Evolutionary conservation across 2,888 invertebrate species (phyloP).

Genomic region (Tuberolachnus salignus): DNA sequence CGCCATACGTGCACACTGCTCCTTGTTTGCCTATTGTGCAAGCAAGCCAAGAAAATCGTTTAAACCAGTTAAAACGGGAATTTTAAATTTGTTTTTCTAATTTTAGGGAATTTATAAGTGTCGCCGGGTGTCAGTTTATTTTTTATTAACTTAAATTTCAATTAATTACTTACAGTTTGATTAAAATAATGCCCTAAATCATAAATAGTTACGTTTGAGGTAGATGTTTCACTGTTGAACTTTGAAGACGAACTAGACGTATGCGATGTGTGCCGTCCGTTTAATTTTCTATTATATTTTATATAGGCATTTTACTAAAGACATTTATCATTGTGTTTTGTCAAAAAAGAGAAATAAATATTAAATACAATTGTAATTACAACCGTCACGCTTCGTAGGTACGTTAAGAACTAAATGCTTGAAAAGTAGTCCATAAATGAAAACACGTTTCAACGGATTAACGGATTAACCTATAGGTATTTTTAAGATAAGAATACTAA

Average conservation of each 20-base stretch:
- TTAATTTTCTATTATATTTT: no score
- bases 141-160: conserved; percentile 8
- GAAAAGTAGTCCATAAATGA: not conserved
- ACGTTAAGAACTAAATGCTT: not conserved
- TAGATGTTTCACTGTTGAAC: no score
- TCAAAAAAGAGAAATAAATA: not conserved
- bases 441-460: not conserved
- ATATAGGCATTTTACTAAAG: not conserved
- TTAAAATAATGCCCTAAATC: not conserved
- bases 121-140: not conserved
- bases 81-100: conserved; percentile 4
- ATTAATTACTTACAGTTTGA: conserved; percentile 1
- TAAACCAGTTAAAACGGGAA: no score
- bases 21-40: no score
- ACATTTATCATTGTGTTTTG: not conserved
- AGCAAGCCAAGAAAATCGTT: no score
- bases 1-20: no score
- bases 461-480: not conserved
- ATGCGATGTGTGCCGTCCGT: not conserved
- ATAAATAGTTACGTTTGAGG: no score
- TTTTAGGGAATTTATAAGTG: no score
- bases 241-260: no score
- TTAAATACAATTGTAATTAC: no score
- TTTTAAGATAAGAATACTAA: not conserved
- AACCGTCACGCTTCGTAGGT: no score